Percentiles rank a stretch among this genome's conserved stretches.
Evolutionary conservation across 2,113 vertebrate species (phyloP).

Genomic region (Trichomycterus rosablanca): DNA sequence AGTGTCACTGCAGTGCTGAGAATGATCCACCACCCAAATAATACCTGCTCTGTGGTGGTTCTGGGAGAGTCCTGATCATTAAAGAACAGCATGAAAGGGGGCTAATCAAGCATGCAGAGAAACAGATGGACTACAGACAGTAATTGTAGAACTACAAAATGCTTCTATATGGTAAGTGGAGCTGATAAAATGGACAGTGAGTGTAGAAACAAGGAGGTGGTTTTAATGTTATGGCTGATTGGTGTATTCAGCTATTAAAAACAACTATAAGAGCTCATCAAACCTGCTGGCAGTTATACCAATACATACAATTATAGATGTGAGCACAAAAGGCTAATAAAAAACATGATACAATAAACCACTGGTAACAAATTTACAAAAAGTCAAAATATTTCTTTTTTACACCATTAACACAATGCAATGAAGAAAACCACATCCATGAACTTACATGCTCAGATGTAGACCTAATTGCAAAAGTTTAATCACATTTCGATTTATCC

Average conservation of each 20-base stretch:
- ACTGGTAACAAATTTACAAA: constrained; percentile 53
- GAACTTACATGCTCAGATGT: constrained; percentile 49
- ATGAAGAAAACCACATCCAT: constrained; percentile 43
- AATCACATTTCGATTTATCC: constrained; percentile 56
- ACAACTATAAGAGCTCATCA: constrained; percentile 28
- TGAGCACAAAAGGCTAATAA: constrained; percentile 24
- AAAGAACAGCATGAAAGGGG: too few relatives aligned
- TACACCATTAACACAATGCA: constrained; percentile 52
- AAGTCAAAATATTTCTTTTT: constrained; percentile 37
- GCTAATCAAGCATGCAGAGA: too few relatives aligned
- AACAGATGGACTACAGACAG: too few relatives aligned
- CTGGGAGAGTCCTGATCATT: too few relatives aligned
- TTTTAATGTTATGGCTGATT: too few relatives aligned
- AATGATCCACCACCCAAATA: too few relatives aligned
- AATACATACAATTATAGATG: constrained; percentile 12
- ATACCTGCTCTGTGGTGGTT: too few relatives aligned
- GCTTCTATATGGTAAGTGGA: too few relatives aligned
- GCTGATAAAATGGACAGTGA: too few relatives aligned
- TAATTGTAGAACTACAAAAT: too few relatives aligned
- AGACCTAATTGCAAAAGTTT: constrained; percentile 62
- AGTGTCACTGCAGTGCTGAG: too few relatives aligned
- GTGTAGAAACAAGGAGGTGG: too few relatives aligned
- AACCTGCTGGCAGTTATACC: constrained; percentile 11
- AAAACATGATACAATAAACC: constrained; percentile 38
- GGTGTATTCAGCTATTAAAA: constrained; percentile 33